Evolutionary conservation across 2,888 invertebrate species (phyloP), one percentile per base, ranked within the genome.

Genomic region (Agrochola lota): DNA sequence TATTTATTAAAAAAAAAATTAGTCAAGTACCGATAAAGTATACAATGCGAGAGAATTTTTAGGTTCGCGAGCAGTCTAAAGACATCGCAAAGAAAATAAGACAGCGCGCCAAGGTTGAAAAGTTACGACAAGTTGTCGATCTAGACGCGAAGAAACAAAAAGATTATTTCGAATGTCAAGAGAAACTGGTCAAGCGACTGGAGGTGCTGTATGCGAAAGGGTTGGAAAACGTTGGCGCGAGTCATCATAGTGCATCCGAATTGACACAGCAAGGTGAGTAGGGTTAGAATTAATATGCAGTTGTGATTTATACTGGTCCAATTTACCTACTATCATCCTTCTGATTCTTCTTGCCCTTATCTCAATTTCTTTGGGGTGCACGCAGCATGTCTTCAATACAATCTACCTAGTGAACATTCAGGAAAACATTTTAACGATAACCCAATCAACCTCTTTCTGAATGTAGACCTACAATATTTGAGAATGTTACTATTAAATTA

Each of bases 51-150:
- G 72, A 84, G 71, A 78, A 70, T 87, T 93, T 94, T 90, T 94
- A 97, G 97, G 97, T 97, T 87, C 94, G 97, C 83, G 97, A 97
- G 91, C 97, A 97, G 88, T 97, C 97, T 69, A 97, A 96, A 92
- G 96, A 96, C 75, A 95, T 97, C 73, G 97, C 97, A 23, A 96
- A 95, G 89, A 95, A 95, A 91, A 93, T 97, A 85, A 91, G 97
- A 84, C 94, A 95, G 89, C 95, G 96, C 81, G 94, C 96, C 69
- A 95, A 94, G 89, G 92, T 92, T 80, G 96, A 96, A 90, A 94
- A 94, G 84, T 92, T 94, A 81, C 91, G 92, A 78, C 93, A 94
- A 83, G 91, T 93, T 66, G 89, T 89, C 81, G 92, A 94, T 80
- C 87, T 95, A 79, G 94, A 95, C 77, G 87, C 91, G 9, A 92